Evolutionary conservation across 2,888 invertebrate genomes (phyloP), one percentile per base, ranked within the genome.

Genomic region (Amphipoea lucens): DNA sequence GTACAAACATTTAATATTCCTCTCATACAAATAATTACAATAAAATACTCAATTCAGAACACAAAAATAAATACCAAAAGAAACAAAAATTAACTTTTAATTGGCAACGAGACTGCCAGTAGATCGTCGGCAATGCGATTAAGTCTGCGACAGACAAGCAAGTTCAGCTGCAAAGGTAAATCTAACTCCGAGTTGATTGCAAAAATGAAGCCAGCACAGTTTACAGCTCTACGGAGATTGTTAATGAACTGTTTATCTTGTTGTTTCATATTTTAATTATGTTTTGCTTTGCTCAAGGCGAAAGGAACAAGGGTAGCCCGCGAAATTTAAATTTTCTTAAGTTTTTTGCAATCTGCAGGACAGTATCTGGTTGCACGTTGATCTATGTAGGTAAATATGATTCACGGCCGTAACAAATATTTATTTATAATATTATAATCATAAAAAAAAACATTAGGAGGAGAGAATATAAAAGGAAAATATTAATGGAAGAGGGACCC

Each of bases 161-260:
- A 79, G 81, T 78, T 74, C 71, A 76, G 74, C 79, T 86, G 73
- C 68, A 65, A 74, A 85, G 68, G 74, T 82, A 83, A 86, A 86
- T 83, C 79, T 76, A 76, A 86, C 88, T 82, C 20, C 36, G 12
- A 70, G 68, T 62, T 79, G 72, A 79, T 88, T 85, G 88, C 65
- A 86, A 86, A 86, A 88, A 86, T 82, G 69, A 77, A 86, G 76
- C 42, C 65, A 74, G 76, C 67, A 66, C 48, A 68, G 82, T 66
- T 81, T 66, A 76, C 88, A 69, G 78, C 62, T 73, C 73, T 60
- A 14, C 66, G n/a, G 67, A 79, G 77, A 54, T 68, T 86, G 57
- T 73, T 76, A 84, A 80, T 80, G 72, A 85, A 80, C 69, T 73
- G 40, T 81, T 66, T 79, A 45, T 7, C 11, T 45, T 45, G 29